These are phyloP conservation scores for Lumbricus terrestris DNA, from an alignment of 2,888 invertebrate species.

Conservation along the genomic window DNA sequence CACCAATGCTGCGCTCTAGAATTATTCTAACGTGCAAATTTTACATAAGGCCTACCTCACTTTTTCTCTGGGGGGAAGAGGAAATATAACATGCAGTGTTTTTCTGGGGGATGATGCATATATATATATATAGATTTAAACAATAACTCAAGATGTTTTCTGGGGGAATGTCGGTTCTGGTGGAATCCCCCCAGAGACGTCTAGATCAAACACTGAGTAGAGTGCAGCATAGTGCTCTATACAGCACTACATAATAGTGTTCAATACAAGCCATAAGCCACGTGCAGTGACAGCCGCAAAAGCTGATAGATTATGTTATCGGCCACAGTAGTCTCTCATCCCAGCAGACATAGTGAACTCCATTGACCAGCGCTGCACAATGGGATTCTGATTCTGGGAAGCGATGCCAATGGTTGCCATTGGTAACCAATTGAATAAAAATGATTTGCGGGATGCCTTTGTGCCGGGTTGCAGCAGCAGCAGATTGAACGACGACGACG, in stretches of 20 bases:
- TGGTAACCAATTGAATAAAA: not conserved
- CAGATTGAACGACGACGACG: not conserved
- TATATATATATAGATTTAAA: too few species aligned
- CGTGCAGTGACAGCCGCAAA: not conserved
- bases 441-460: constrained; percentile 3
- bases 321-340: not conserved
- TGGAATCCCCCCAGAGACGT: too few species aligned
- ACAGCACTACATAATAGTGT: not conserved
- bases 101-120: too few species aligned
- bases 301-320: not conserved
- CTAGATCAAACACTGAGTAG: too few species aligned
- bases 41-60: too few species aligned
- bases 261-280: not conserved
- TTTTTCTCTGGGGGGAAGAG: too few species aligned
- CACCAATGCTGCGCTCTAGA: too few species aligned
- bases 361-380: not conserved
- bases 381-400: constrained; percentile 3
- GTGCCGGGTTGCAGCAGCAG: not conserved
- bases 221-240: too few species aligned
- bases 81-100: too few species aligned
- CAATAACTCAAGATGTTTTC: too few species aligned
- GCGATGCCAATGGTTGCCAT: constrained; percentile 3
- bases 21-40: too few species aligned
- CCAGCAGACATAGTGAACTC: not conserved
- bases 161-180: too few species aligned